Percentiles rank a stretch among this genome's conserved stretches.
Conservation (phyloP, 2,113 vertebrate genomes). For the Ptyas mucosa region DNA sequence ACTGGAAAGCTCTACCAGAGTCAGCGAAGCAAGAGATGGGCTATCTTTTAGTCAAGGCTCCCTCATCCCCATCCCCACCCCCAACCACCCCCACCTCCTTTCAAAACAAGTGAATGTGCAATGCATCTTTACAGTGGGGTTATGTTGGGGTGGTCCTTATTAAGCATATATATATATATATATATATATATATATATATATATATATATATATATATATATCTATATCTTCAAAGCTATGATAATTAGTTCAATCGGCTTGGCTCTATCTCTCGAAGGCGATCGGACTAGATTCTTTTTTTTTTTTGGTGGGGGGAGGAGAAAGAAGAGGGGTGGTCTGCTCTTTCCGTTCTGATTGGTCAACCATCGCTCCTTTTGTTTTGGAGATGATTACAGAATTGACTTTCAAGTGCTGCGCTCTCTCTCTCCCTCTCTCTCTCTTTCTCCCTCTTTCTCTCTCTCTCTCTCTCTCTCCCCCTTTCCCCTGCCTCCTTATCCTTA, state of each 20-base stretch:
- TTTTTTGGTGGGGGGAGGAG: background rate
- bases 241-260: background rate
- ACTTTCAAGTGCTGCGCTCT: conserved; percentile 19
- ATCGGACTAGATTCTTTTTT: conserved; percentile 9
- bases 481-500: conserved; percentile 9
- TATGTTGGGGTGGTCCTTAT: background rate
- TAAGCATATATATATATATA: background rate
- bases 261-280: conserved; percentile 43
- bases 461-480: too few species aligned
- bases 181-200: too few species aligned
- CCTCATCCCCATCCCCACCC: too few species aligned
- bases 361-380: conserved; percentile 46
- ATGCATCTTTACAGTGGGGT: background rate
- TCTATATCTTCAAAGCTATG: background rate
- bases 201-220: too few species aligned
- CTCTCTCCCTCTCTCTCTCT: background rate
- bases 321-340: background rate
- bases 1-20: conserved; percentile 33
- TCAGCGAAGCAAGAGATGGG: conserved; percentile 42
- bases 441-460: background rate
- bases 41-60: conserved; percentile 1
- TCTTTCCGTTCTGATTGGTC: conserved; percentile 34
- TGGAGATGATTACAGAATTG: conserved; percentile 40
- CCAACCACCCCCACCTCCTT: background rate
- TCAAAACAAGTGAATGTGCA: background rate